phyloP scores from a whole-genome alignment of 2,113 vertebrate species.

The Tragelaphus imberbis region DNA sequence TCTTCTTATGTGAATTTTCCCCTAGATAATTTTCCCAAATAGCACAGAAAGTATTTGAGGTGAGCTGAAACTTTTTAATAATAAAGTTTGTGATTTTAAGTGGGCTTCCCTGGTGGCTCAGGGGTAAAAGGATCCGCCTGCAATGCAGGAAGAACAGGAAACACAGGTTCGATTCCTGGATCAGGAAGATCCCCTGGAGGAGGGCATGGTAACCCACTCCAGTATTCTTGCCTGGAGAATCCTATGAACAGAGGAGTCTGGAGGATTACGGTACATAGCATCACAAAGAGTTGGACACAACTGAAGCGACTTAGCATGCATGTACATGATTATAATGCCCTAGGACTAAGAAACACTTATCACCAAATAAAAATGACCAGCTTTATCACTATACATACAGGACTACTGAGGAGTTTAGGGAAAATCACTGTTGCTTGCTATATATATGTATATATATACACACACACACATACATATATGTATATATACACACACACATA shows the following conservation, averaged over 20 bases:
- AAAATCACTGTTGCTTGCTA: background rate
- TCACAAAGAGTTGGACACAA: background rate
- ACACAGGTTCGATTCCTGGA: background rate
- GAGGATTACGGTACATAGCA: background rate
- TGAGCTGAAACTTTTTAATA: conserved; percentile 58
- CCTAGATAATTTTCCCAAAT: conserved; percentile 44
- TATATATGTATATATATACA: fast-evolving
- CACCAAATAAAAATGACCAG: background rate
- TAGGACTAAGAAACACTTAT: conserved; percentile 9
- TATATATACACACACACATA: background rate
- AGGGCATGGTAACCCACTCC: background rate
- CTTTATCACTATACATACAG: background rate
- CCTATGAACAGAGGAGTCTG: background rate
- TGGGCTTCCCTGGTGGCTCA: background rate
- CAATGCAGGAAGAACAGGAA: background rate
- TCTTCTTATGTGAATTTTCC: conserved; percentile 49
- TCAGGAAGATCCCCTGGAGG: background rate
- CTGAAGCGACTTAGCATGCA: background rate
- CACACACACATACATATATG: fast-evolving
- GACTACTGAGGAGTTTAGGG: background rate
- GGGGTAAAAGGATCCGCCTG: background rate
- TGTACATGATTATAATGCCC: background rate
- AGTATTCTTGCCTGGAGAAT: background rate
- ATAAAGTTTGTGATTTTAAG: conserved; percentile 20
- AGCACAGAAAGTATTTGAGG: conserved; percentile 39